These are phyloP conservation scores for Notoglanidium macrostoma DNA, from an alignment of 2,797 vertebrate species.

Conservation along the genomic window DNA sequence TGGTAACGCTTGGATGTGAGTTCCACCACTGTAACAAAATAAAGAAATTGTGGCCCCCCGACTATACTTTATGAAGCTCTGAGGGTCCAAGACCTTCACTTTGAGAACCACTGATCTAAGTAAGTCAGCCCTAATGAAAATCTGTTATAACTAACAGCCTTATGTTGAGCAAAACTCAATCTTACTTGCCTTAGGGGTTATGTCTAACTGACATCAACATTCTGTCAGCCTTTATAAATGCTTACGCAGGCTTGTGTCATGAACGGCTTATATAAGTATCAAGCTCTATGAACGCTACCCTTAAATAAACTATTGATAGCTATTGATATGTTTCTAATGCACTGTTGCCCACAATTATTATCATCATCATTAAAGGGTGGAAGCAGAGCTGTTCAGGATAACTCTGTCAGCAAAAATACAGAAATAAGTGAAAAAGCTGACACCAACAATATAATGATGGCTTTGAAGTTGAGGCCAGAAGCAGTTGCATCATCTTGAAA, in stretches of 20 bases:
- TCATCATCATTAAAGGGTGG: constrained; percentile 5
- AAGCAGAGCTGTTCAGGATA: not conserved
- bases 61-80: not conserved
- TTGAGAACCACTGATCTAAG: not conserved
- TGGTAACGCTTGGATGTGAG: not conserved
- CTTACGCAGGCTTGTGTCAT: not conserved
- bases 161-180: not conserved
- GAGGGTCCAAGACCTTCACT: not conserved
- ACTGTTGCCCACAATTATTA: not conserved
- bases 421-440: not conserved
- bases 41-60: not conserved
- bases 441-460: constrained; percentile 10
- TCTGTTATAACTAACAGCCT: not conserved
- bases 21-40: not conserved
- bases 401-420: not conserved
- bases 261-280: not conserved
- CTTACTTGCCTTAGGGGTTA: not conserved
- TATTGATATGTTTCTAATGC: constrained; percentile 16
- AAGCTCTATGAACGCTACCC: not conserved
- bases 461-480: not conserved
- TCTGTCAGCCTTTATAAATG: not conserved
- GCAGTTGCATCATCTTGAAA: not conserved
- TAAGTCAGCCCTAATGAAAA: not conserved
- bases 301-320: not conserved
- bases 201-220: not conserved